A percentile compares a stretch with the other conserved stretches of the same genome.
phyloP scores from a whole-genome alignment of 2,113 vertebrate species.

The Egretta garzetta region DNA sequence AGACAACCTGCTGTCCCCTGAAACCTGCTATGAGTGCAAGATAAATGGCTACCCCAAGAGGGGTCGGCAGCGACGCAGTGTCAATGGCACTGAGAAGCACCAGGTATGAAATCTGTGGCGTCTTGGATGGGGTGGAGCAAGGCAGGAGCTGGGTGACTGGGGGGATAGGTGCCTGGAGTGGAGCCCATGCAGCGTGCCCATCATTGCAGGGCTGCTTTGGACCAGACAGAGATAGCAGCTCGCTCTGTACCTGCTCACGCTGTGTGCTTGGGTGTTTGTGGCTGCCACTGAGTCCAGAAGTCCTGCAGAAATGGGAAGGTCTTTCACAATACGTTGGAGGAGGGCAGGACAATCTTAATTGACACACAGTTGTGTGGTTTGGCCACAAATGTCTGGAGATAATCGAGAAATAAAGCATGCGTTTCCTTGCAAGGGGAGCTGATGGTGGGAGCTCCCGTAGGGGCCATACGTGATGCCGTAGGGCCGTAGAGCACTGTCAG shows the following conservation, averaged over 20 bases:
- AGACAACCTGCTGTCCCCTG: constrained; percentile 83
- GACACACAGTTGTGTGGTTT: background rate
- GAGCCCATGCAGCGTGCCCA: background rate
- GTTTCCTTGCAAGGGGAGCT: background rate
- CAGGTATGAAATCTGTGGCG: constrained; percentile 25
- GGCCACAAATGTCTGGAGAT: background rate
- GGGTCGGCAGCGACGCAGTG: constrained; percentile 70
- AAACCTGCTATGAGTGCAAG: constrained; percentile 95
- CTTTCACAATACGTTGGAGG: background rate
- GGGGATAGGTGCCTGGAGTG: background rate
- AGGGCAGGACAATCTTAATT: background rate
- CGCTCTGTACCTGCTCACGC: accelerated
- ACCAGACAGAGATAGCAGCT: background rate
- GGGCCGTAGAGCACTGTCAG: background rate
- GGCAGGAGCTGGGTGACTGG: background rate
- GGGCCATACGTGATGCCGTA: background rate
- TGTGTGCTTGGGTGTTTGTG: background rate
- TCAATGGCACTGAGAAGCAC: background rate
- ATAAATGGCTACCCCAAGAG: constrained; percentile 84
- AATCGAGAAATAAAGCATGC: background rate
- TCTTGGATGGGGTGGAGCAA: background rate
- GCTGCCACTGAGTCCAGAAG: background rate
- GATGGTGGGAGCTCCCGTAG: background rate
- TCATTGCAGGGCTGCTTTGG: background rate
- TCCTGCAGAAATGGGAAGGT: background rate